phyloP scores from a whole-genome alignment of 2,888 invertebrate species.

The Metopia argyrocephala region DNA sequence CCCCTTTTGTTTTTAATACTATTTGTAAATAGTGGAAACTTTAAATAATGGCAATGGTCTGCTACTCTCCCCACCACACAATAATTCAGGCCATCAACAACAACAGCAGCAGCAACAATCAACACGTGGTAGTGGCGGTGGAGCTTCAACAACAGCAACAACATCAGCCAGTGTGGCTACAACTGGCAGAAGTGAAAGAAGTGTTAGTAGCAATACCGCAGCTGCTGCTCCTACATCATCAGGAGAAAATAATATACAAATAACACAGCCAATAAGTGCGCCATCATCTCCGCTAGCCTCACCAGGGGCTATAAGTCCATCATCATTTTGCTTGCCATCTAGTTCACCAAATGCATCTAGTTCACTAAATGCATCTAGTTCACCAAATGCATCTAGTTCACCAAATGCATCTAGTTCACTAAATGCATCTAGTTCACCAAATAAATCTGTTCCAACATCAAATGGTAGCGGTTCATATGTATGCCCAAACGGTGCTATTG shows the following conservation, averaged over 20 bases:
- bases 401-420: constrained; percentile 44
- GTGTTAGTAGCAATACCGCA: constrained; percentile 66
- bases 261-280: constrained; percentile 89
- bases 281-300: constrained; percentile 90
- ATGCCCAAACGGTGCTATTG: constrained; percentile 69
- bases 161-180: constrained; percentile 61
- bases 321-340: constrained; percentile 76
- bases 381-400: constrained; percentile 68
- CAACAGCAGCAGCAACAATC: constrained; percentile 66
- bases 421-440: constrained; percentile 69
- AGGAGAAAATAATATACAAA: constrained; percentile 80
- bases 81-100: constrained; percentile 81
- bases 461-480: constrained; percentile 75
- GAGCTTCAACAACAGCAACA: constrained; percentile 67
- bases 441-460: constrained; percentile 54
- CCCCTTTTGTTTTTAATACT: constrained; percentile 10
- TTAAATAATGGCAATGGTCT: constrained; percentile 87
- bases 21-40: constrained; percentile 76
- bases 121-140: constrained; percentile 55
- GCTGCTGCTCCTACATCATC: constrained; percentile 59
- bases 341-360: constrained; percentile 65
- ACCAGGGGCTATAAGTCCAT: constrained; percentile 79
- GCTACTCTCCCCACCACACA: constrained; percentile 86
- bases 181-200: constrained; percentile 65
- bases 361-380: constrained; percentile 68